Evolutionary conservation across 2,797 vertebrate species (phyloP).

Genomic region (Peromyscus attwateri): DNA sequence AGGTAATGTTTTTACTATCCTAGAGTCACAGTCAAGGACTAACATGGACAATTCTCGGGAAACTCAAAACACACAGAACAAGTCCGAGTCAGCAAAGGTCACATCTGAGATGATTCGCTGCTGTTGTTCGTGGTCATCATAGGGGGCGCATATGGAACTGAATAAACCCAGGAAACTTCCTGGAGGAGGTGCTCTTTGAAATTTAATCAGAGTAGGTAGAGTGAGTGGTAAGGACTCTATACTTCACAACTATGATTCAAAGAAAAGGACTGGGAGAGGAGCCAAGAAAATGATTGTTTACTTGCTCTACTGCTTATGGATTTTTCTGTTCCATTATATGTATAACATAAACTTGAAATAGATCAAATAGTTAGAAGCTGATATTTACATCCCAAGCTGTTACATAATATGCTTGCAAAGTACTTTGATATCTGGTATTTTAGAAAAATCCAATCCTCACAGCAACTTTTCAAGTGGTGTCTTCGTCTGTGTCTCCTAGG

Average conservation of each 20-base stretch:
- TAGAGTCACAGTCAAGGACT: background rate
- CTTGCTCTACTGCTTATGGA: background rate
- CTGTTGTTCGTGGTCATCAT: background rate
- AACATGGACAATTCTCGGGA: background rate
- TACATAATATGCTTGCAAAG: conserved; percentile 53
- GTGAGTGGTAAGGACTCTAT: background rate
- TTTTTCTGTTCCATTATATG: background rate
- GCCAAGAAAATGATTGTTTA: background rate
- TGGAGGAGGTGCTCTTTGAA: background rate
- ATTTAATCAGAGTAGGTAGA: background rate
- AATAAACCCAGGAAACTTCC: background rate
- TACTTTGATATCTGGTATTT: conserved; percentile 66
- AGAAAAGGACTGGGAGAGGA: conserved; percentile 1
- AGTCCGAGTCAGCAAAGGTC: background rate
- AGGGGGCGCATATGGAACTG: background rate
- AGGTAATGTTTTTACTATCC: background rate
- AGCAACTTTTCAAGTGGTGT: conserved; percentile 34
- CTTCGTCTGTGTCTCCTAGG: conserved; percentile 43
- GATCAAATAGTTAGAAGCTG: conserved; percentile 25
- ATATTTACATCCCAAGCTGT: conserved; percentile 40
- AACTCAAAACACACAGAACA: background rate
- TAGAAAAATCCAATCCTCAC: conserved; percentile 47
- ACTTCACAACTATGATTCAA: background rate
- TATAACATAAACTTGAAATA: conserved; percentile 58
- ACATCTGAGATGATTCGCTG: background rate